phyloP scores from a whole-genome alignment of 2,888 invertebrate species.

The Drosophila borborema region DNA sequence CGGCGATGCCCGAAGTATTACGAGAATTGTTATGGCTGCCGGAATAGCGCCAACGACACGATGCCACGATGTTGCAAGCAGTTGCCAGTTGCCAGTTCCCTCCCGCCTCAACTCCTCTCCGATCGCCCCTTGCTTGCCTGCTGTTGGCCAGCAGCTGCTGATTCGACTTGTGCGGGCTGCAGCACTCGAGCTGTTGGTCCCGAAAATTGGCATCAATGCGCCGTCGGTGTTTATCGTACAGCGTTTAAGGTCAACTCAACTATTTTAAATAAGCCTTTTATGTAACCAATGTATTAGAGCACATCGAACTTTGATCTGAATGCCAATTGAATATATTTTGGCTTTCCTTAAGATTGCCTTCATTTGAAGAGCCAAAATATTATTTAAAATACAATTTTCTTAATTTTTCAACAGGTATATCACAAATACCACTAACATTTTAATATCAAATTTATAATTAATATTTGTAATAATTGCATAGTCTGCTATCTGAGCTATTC shows the following conservation, averaged over 20 bases:
- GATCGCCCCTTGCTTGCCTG: conserved; percentile 2
- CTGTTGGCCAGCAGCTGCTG: conserved; percentile 17
- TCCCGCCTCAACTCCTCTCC: not conserved
- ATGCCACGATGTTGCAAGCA: conserved; percentile 66
- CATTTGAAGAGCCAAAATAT: not conserved
- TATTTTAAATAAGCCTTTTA: conserved; percentile 13
- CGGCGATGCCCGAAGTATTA: conserved; percentile 83
- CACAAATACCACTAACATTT: not conserved
- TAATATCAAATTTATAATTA: too few relatives aligned
- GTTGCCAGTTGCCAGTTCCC: conserved; percentile 40
- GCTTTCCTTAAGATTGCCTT: not conserved
- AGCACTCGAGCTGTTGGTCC: conserved; percentile 45
- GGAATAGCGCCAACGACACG: conserved; percentile 73
- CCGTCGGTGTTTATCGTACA: conserved; percentile 33
- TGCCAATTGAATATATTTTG: not conserved
- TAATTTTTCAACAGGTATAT: too few relatives aligned
- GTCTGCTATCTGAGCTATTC: too few relatives aligned
- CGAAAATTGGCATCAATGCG: conserved; percentile 28
- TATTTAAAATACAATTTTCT: not conserved
- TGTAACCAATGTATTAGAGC: conserved; percentile 1
- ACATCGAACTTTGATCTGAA: not conserved
- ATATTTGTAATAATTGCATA: too few relatives aligned
- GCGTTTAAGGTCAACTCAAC: conserved; percentile 31
- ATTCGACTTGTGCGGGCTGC: conserved; percentile 25
- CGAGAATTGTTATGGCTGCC: conserved; percentile 83